These are phyloP conservation scores for Gallinago undulata DNA, from an alignment of 2,113 vertebrate genomes.

Conservation along the genomic window DNA sequence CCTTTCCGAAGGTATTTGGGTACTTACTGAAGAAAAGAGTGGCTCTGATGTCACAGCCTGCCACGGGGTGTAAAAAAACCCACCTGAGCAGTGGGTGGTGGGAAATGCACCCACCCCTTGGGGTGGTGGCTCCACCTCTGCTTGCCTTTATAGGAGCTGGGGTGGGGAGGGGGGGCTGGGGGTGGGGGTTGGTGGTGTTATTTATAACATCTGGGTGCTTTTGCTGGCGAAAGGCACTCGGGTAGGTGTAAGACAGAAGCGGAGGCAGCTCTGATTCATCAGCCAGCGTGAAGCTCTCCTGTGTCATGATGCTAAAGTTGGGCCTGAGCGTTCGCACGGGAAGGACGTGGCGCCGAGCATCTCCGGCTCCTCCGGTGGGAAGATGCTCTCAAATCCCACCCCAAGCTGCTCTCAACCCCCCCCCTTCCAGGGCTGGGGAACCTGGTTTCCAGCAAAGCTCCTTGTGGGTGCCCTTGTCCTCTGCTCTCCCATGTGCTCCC, in stretches of 20 bases:
- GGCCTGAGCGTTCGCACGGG: neutral
- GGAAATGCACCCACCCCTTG: neutral
- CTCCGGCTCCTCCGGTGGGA: accelerated
- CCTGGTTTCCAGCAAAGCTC: neutral
- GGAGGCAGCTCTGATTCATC: constrained; percentile 37
- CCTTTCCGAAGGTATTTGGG: neutral
- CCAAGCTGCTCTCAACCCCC: neutral
- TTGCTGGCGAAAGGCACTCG: neutral
- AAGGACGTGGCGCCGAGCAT: accelerated
- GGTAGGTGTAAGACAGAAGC: neutral
- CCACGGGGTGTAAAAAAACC: accelerated
- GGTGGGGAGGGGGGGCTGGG: no score
- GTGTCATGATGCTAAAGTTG: neutral
- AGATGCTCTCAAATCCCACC: neutral
- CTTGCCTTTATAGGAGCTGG: neutral
- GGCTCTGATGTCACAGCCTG: accelerated
- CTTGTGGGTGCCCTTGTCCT: neutral
- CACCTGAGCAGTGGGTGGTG: neutral
- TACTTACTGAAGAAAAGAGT: accelerated
- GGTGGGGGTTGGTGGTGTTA: neutral
- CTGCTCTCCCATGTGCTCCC: accelerated
- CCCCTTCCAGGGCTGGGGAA: accelerated
- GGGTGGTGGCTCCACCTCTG: neutral
- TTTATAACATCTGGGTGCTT: neutral
- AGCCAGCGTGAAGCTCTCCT: neutral